These are phyloP conservation scores for Pseudopipra pipra DNA, from an alignment of 2,113 vertebrate genomes.

Conservation along the genomic window DNA sequence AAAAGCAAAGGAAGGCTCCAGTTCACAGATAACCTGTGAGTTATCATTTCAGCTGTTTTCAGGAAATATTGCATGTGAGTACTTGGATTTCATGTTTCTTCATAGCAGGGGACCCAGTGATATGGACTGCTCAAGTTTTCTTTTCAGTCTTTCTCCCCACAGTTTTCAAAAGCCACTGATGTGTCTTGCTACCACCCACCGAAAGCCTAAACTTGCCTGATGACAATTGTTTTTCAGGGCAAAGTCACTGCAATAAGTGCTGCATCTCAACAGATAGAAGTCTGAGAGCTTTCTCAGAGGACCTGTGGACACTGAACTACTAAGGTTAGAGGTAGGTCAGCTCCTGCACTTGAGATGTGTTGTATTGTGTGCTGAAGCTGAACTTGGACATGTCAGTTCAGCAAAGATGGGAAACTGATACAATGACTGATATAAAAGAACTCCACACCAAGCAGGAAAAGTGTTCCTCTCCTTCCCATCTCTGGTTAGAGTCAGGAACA, in stretches of 20 bases:
- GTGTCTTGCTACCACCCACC: neutral
- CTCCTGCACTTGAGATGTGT: neutral
- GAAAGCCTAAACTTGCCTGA: neutral
- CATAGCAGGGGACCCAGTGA: neutral
- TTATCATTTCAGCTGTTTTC: neutral
- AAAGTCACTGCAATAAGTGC: neutral
- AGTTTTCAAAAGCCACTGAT: neutral
- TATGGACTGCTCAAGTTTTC: neutral
- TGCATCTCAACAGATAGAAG: neutral
- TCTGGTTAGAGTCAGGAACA: neutral
- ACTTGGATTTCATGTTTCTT: neutral
- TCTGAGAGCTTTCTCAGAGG: neutral
- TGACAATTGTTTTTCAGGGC: neutral
- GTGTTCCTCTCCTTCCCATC: neutral
- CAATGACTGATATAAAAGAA: neutral
- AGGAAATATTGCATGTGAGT: neutral
- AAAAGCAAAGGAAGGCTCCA: neutral
- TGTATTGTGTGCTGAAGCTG: neutral
- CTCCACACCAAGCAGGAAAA: neutral
- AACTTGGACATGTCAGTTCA: neutral
- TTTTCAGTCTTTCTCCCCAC: neutral
- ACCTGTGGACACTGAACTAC: neutral
- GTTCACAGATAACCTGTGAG: neutral
- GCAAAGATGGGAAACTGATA: neutral
- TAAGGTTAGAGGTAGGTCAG: neutral